Evolutionary conservation across 2,888 invertebrate species (phyloP).

Genomic region (Cristatella mucedo): DNA sequence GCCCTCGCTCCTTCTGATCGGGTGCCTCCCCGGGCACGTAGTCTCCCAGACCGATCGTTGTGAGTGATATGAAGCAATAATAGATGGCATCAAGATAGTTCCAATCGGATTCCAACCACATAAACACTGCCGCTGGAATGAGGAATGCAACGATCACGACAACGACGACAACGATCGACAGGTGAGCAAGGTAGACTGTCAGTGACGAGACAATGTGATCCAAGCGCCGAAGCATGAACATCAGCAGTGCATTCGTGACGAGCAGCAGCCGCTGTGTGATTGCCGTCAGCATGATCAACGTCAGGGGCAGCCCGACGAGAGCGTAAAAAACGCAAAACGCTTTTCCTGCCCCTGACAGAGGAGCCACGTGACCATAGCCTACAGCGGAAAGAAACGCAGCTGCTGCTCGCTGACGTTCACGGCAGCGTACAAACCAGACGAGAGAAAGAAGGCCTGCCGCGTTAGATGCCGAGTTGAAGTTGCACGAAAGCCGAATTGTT

Average conservation of each 20-base stretch:
- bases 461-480: too few relatives aligned
- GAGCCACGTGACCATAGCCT: conserved; percentile 80
- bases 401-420: background rate
- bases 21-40: conserved; percentile 69
- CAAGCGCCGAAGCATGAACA: conserved; percentile 5
- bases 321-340: conserved; percentile 74
- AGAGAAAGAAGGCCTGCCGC: too few relatives aligned
- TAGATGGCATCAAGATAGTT: conserved; percentile 70
- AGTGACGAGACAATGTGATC: conserved; percentile 15
- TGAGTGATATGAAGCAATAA: conserved; percentile 75
- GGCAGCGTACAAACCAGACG: background rate
- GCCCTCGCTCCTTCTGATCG: conserved; percentile 55
- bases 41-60: conserved; percentile 71
- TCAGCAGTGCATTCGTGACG: conserved; percentile 15
- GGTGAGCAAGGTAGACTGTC: conserved; percentile 55
- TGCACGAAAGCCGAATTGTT: background rate
- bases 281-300: conserved; percentile 63
- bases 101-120: conserved; percentile 62
- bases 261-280: conserved; percentile 63
- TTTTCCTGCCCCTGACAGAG: conserved; percentile 67
- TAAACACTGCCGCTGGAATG: conserved; percentile 59
- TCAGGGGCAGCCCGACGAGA: conserved; percentile 64
- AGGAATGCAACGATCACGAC: conserved; percentile 51
- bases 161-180: conserved; percentile 46
- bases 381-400: conserved; percentile 15